Conservation (phyloP, 2,888 invertebrate species). For the Chalcosyrphus nemorum region DNA sequence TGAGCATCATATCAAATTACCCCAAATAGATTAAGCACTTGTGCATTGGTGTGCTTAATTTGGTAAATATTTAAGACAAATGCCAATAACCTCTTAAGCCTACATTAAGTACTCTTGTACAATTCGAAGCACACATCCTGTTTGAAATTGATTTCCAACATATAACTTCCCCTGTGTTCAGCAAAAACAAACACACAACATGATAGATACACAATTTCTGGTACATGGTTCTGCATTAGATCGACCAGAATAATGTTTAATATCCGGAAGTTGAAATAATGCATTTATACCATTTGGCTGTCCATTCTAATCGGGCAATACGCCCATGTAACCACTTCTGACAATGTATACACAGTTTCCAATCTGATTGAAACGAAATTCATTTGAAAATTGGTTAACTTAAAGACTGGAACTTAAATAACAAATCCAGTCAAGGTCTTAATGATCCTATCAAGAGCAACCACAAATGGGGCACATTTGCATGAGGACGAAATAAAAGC, state of each 20-base stretch:
- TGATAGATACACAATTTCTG: not conserved
- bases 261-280: conserved; percentile 6
- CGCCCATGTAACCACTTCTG: too few relatives aligned
- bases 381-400: not conserved
- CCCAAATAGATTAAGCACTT: not conserved
- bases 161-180: not conserved
- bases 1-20: not conserved
- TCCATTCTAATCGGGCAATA: not conserved
- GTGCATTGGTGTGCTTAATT: not conserved
- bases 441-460: conserved; percentile 11
- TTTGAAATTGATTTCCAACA: conserved; percentile 17
- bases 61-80: conserved; percentile 19
- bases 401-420: not conserved
- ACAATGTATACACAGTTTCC: not conserved
- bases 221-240: not conserved
- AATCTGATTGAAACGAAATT: not conserved
- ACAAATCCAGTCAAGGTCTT: not conserved
- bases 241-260: not conserved
- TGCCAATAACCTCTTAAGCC: not conserved
- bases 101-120: not conserved
- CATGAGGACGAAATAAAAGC: conserved; percentile 36
- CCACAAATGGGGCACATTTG: conserved; percentile 30
- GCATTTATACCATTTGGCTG: not conserved
- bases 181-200: not conserved
- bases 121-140: not conserved